Percentiles rank a stretch among this genome's conserved stretches.
Conservation (phyloP, 2,113 vertebrate species). For the Zapus hudsonius region DNA sequence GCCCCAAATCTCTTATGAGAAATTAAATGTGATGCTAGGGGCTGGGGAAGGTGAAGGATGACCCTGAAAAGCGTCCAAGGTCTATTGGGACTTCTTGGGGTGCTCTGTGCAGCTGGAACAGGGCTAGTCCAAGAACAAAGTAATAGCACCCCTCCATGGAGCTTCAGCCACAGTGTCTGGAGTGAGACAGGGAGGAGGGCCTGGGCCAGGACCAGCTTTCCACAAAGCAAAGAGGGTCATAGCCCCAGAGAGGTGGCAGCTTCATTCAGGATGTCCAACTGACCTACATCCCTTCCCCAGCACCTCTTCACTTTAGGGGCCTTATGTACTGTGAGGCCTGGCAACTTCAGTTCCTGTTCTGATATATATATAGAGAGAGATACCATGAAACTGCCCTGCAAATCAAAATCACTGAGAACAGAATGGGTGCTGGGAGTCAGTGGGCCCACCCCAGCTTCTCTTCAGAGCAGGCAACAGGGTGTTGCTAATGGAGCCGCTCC, state of each 20-base stretch:
- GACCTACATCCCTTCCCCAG: not conserved
- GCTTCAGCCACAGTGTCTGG: not conserved
- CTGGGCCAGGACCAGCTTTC: not conserved
- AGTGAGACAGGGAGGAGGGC: not conserved
- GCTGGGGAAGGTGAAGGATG: not conserved
- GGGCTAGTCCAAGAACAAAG: not conserved
- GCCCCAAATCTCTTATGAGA: not conserved
- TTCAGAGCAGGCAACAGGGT: not conserved
- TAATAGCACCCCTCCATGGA: not conserved
- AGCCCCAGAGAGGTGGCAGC: not conserved
- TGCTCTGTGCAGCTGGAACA: not conserved
- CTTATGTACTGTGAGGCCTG: not conserved
- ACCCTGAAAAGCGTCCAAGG: not conserved
- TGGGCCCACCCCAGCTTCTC: not conserved
- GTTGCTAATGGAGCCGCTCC: accelerated
- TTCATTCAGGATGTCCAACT: not conserved
- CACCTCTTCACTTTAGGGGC: not conserved
- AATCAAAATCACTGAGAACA: not conserved
- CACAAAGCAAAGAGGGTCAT: not conserved
- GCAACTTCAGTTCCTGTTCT: accelerated
- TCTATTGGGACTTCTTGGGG: not conserved
- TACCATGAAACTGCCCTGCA: not conserved
- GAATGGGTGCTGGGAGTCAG: not conserved
- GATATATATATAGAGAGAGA: not conserved
- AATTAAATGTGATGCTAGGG: not conserved